A percentile compares a stretch with the other conserved stretches of the same genome.
Evolutionary conservation across 2,113 vertebrate genomes (phyloP).

Genomic region (Stegostoma tigrinum): DNA sequence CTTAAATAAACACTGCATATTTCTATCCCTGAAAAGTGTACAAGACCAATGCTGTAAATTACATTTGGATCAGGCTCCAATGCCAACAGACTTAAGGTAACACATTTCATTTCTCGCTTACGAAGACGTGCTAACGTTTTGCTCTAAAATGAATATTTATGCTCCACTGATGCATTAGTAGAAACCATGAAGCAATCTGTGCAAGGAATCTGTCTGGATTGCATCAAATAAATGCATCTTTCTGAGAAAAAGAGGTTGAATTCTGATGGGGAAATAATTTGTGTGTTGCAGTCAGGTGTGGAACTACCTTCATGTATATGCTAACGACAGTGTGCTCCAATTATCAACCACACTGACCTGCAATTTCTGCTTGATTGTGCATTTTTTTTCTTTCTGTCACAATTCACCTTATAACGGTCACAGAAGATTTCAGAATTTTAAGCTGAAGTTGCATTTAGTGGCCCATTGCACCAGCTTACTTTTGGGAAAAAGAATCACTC

Average conservation of each 20-base stretch:
- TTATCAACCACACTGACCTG: neutral
- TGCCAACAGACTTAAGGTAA: conserved; percentile 10
- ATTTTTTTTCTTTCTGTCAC: neutral
- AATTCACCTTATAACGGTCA: neutral
- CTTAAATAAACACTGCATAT: neutral
- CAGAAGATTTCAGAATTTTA: neutral
- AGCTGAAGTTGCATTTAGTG: neutral
- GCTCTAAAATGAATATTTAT: conserved; percentile 20
- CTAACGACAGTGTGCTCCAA: neutral
- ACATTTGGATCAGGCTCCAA: neutral
- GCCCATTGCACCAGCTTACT: neutral
- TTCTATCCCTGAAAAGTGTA: neutral
- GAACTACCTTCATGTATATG: neutral
- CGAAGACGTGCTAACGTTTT: neutral
- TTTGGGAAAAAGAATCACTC: neutral
- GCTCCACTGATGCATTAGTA: neutral
- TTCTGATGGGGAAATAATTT: neutral
- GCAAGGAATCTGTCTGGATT: neutral
- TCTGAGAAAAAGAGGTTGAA: neutral
- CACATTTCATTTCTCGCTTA: neutral
- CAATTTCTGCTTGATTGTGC: neutral
- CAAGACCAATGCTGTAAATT: neutral
- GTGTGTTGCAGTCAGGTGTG: neutral
- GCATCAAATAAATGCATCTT: neutral
- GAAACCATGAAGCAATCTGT: conserved; percentile 12